Evolutionary conservation across 64 coral and sea anemone genomes (phyloP).

Genomic region (Porites lutea): DNA sequence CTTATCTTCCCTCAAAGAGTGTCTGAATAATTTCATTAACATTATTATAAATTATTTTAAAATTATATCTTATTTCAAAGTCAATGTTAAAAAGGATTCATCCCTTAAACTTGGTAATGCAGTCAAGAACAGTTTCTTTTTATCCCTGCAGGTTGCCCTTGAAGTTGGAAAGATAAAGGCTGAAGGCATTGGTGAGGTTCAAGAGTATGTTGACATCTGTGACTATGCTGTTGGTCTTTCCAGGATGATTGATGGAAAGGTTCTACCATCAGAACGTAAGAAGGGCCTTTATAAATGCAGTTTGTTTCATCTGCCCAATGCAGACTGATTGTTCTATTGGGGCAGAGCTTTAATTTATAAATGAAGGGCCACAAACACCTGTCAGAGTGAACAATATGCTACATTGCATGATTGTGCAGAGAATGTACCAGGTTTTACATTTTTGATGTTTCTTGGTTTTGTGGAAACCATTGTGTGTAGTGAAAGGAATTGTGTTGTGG

Average conservation of each 20-base stretch:
- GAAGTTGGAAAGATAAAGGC: conserved; percentile 96
- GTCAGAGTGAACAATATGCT: no score
- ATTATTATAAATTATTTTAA: no score
- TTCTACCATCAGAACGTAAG: conserved; percentile 97
- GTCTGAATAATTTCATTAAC: no score
- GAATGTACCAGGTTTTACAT: no score
- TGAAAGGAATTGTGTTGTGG: no score
- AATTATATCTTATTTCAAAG: neutral
- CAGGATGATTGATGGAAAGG: conserved; percentile 94
- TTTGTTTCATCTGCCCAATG: neutral
- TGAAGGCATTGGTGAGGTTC: conserved; percentile 92
- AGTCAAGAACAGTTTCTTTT: neutral
- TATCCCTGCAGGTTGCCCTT: conserved; percentile 77
- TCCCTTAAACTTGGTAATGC: neutral
- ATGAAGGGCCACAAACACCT: no score
- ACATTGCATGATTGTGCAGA: no score
- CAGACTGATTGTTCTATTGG: no score
- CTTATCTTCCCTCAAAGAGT: no score
- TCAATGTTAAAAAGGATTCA: neutral
- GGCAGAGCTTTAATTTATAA: no score
- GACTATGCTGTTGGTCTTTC: conserved; percentile 97
- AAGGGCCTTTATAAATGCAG: neutral
- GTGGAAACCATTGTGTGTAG: no score
- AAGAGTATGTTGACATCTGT: conserved; percentile 95
- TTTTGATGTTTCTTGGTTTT: no score